Evolutionary conservation across 2,797 vertebrate genomes (phyloP).

Genomic region (Acanthis flammea): DNA sequence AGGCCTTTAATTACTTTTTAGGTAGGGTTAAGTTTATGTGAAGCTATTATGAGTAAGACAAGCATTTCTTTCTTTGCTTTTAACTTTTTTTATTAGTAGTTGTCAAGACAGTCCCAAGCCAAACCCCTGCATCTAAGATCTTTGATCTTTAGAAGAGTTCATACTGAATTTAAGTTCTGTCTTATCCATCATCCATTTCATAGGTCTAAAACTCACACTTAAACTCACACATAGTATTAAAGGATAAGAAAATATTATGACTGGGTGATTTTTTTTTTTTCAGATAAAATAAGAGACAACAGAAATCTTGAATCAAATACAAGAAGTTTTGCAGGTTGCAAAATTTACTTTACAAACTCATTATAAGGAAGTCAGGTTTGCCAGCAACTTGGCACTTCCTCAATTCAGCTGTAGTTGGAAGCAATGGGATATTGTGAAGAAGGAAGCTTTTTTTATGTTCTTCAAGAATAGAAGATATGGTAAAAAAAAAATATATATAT

Average conservation of each 20-base stretch:
- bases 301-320: background rate
- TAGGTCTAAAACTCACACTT: background rate
- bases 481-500: background rate
- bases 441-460: accelerated
- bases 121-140: background rate
- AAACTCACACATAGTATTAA: background rate
- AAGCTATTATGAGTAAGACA: constrained; percentile 35
- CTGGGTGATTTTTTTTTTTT: background rate
- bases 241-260: background rate
- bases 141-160: constrained; percentile 46
- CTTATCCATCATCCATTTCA: background rate
- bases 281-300: background rate
- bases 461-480: background rate
- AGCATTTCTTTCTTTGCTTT: constrained; percentile 33
- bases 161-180: background rate
- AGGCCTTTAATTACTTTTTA: constrained; percentile 42
- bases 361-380: background rate
- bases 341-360: background rate
- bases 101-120: constrained; percentile 10
- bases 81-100: constrained; percentile 44
- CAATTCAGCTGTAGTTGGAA: background rate
- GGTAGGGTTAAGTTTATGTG: constrained; percentile 7
- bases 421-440: background rate
- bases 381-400: background rate
- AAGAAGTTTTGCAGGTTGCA: background rate